phyloP scores from a whole-genome alignment of 2,888 invertebrate species.

The Cheilosia soror region DNA sequence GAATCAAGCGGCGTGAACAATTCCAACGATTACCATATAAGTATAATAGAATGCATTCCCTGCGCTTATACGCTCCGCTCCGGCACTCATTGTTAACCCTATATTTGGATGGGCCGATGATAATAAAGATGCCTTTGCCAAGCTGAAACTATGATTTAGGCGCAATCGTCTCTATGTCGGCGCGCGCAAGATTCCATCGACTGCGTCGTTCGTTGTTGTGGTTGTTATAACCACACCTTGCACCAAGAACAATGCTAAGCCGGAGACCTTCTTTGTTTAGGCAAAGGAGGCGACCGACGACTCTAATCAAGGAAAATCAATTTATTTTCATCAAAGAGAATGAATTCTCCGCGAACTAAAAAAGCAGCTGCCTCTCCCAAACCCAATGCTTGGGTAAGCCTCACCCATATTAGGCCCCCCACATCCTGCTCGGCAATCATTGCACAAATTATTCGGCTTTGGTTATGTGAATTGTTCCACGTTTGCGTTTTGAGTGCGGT shows the following conservation, averaged over 20 bases:
- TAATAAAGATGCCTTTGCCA: conserved; percentile 63
- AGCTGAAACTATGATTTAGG: conserved; percentile 52
- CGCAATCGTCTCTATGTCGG: conserved; percentile 7
- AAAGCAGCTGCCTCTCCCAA: not conserved
- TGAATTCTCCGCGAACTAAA: conserved; percentile 15
- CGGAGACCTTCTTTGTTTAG: conserved; percentile 51
- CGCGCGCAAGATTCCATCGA: conserved; percentile 6
- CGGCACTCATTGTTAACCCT: conserved; percentile 52
- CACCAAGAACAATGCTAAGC: conserved; percentile 47
- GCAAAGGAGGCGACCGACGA: conserved; percentile 47
- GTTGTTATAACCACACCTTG: conserved; percentile 67
- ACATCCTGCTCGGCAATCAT: conserved; percentile 47
- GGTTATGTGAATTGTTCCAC: conserved; percentile 32
- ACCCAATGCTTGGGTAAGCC: conserved; percentile 32
- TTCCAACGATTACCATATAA: conserved; percentile 56
- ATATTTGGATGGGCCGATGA: conserved; percentile 45
- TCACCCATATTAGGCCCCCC: conserved; percentile 48
- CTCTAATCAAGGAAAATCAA: conserved; percentile 69
- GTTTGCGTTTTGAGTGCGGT: not conserved
- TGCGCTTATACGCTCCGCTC: conserved; percentile 9
- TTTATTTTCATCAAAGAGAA: conserved; percentile 58
- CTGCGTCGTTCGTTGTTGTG: conserved; percentile 17
- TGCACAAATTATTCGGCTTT: conserved; percentile 34
- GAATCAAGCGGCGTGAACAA: conserved; percentile 39
- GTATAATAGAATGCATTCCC: conserved; percentile 37